These are phyloP conservation scores for Ochropleura plecta DNA, from an alignment of 2,888 invertebrate species.

Conservation along the genomic window DNA sequence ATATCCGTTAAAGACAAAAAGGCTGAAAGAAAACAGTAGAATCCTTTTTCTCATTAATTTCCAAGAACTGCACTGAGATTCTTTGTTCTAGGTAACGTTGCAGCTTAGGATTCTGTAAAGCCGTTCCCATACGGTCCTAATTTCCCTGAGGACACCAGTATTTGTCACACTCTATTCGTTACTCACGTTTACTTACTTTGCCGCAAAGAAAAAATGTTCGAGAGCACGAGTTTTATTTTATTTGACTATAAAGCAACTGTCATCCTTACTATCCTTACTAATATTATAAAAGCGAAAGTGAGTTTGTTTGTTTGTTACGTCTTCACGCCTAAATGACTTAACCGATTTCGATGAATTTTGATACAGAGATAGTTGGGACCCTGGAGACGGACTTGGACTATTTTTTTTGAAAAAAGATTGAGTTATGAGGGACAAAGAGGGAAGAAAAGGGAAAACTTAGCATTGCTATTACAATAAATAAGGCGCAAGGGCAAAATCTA, in stretches of 20 bases:
- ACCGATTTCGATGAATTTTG: too few relatives aligned
- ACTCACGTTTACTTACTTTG: slow-evolving; percentile 58
- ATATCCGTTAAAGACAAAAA: slow-evolving; percentile 23
- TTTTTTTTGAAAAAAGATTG: too few relatives aligned
- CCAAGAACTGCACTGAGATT: slow-evolving; percentile 61
- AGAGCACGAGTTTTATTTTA: slow-evolving; percentile 10
- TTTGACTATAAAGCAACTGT: slow-evolving; percentile 2
- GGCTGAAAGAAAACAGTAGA: slow-evolving; percentile 29
- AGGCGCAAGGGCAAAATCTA: too few relatives aligned
- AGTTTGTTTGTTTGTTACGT: too few relatives aligned
- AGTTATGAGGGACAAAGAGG: too few relatives aligned
- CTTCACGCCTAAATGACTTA: too few relatives aligned
- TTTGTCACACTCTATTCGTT: slow-evolving; percentile 77
- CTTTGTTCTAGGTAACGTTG: slow-evolving; percentile 59
- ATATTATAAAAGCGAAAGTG: too few relatives aligned
- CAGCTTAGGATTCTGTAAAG: slow-evolving; percentile 64
- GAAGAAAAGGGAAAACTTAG: too few relatives aligned
- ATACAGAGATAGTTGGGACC: too few relatives aligned
- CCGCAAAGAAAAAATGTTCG: slow-evolving; percentile 31
- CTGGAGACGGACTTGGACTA: too few relatives aligned
- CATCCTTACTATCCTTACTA: background rate
- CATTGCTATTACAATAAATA: too few relatives aligned
- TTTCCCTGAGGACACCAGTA: slow-evolving; percentile 75
- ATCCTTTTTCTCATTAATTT: slow-evolving; percentile 57
- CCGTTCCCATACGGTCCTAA: slow-evolving; percentile 67